Evolutionary conservation across 2,888 invertebrate species (phyloP), one percentile per base, ranked within the genome.

Genomic region (Melanostoma scalare): DNA sequence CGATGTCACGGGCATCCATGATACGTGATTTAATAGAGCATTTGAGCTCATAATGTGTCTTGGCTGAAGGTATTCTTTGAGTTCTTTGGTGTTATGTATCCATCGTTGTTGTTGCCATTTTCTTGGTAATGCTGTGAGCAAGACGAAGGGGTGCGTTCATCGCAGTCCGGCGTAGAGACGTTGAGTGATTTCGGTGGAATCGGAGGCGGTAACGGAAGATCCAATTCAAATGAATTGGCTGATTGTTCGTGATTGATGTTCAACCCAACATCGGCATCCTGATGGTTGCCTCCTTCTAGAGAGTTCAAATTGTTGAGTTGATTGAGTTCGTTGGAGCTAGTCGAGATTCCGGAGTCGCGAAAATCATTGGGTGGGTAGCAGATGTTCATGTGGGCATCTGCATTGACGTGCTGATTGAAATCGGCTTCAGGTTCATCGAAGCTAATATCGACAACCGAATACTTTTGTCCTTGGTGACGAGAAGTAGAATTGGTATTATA

Each of bases 361-460:
- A 89, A 91, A 65, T 91, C 91, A 72, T 90, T 90, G 40, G 90
- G 89, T 0, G 89, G 89, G 76, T 88, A 90, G 55, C 88, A 87
- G 5, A 89, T 87, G 63, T 87, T 88, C 33, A 89, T 80, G 65
- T 90, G 89, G 6, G 85, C 87, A 4, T 87, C 87, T 8, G 85
- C 86, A 3, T 87, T 87, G 4, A 87, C 87, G 48, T 89, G 89
- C 9, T 87, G 87, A 50, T 85, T 86, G 63, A 85, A 89, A 86
- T 91, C 91, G 2, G 90, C 89, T 65, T 90, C 90, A 3, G 91
- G 90, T 79, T 91, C 92, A 52, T 93, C 93, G 80, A 92, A 87
- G 86, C 92, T 92, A 3, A 92, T 92, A 85, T 93, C 92, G 20
- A 92, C 92, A 86, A 91, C 85, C 0, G 91, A 92, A 85, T 91